These are phyloP conservation scores for Sebastes alutus DNA, from an alignment of 2,797 vertebrate genomes.

Conservation along the genomic window DNA sequence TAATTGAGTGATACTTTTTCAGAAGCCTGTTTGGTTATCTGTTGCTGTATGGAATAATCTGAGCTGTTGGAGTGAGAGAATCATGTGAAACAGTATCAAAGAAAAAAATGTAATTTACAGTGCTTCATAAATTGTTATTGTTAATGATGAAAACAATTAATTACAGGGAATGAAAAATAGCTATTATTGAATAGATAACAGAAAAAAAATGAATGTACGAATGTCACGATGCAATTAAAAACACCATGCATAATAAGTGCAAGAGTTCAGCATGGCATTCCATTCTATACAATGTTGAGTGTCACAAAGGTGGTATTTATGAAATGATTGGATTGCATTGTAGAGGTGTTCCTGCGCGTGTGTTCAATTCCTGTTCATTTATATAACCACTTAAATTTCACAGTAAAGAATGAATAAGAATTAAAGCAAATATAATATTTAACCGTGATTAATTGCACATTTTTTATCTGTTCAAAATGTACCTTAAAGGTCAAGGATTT, in stretches of 20 bases:
- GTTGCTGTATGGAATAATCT: constrained; percentile 16
- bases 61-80: neutral
- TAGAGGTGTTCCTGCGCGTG: neutral
- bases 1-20: constrained; percentile 47
- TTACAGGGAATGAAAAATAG: neutral
- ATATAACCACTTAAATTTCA: neutral
- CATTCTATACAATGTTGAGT: neutral
- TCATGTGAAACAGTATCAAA: neutral
- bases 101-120: neutral
- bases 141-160: neutral
- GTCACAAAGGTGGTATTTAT: neutral
- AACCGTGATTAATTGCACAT: no score
- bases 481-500: no score
- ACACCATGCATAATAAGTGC: neutral
- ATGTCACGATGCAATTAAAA: neutral
- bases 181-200: neutral
- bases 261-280: neutral
- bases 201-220: neutral
- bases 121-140: neutral
- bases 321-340: neutral
- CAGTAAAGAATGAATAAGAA: no score
- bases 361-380: neutral
- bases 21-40: constrained; percentile 7
- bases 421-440: no score
- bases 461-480: no score